Conservation (phyloP, 64 coral and sea anemone genomes). For the Acropora yongei region DNA sequence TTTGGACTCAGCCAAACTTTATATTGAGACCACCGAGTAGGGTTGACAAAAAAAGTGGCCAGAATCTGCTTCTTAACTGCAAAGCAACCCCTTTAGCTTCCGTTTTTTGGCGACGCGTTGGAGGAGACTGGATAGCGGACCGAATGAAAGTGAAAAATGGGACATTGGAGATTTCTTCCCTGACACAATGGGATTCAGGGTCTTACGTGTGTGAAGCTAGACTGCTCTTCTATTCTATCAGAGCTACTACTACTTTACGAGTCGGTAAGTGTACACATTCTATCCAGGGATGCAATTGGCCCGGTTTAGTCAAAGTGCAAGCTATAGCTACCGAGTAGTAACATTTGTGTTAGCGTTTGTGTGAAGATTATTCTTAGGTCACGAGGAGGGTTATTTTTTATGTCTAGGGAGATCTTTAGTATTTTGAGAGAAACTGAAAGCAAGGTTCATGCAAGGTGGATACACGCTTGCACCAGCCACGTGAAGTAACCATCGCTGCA, state of each 20-base stretch:
- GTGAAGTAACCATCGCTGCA: too few relatives aligned
- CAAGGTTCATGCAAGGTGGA: too few relatives aligned
- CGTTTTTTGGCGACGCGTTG: not conserved
- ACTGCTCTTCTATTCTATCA: not conserved
- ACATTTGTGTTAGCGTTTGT: too few relatives aligned
- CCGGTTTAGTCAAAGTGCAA: too few relatives aligned
- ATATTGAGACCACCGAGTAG: not conserved
- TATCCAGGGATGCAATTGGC: too few relatives aligned
- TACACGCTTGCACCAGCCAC: too few relatives aligned
- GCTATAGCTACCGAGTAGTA: too few relatives aligned
- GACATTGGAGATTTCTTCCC: not conserved
- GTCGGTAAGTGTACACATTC: too few relatives aligned
- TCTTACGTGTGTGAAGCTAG: conserved; percentile 12
- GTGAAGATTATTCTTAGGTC: too few relatives aligned
- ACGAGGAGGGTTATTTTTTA: too few relatives aligned
- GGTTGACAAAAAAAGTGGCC: not conserved
- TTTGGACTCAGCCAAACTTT: not conserved
- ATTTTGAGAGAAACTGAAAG: too few relatives aligned
- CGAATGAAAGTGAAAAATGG: conserved; percentile 8
- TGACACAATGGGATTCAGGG: not conserved
- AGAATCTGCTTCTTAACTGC: not conserved
- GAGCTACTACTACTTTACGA: not conserved
- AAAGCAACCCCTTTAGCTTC: not conserved
- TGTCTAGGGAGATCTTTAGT: too few relatives aligned
- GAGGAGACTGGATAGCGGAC: not conserved